Percentiles rank a stretch among this genome's conserved stretches.
These are phyloP conservation scores for Manis crassicaudata DNA, from an alignment of 2,797 vertebrate species.

Conservation along the genomic window DNA sequence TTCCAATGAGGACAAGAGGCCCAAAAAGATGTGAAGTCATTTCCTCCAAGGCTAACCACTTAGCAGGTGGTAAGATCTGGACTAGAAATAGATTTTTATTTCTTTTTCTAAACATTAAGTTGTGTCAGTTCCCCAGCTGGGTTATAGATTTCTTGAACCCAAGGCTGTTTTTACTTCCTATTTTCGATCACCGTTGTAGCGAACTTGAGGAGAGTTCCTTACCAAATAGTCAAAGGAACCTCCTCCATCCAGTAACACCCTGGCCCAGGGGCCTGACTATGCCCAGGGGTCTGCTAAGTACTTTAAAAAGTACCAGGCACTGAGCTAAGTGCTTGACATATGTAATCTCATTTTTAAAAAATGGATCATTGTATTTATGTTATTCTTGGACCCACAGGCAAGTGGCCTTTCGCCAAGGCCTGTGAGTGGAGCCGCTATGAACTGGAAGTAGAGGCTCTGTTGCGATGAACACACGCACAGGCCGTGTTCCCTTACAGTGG, in stretches of 20 bases:
- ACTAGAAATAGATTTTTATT: not conserved
- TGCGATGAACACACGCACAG: not conserved
- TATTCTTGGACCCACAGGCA: slow-evolving; percentile 1
- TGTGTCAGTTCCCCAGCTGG: not conserved
- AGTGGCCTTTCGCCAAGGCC: not conserved
- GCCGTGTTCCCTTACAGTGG: not conserved
- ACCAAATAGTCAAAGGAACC: not conserved
- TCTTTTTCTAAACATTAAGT: not conserved
- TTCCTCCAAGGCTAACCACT: not conserved
- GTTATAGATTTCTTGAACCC: not conserved
- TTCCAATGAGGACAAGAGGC: not conserved
- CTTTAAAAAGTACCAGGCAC: not conserved
- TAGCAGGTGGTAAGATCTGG: too few relatives aligned
- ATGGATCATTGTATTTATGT: not conserved
- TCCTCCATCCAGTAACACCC: not conserved
- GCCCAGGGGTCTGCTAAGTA: not conserved
- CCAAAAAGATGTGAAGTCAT: not conserved
- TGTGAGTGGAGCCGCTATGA: not conserved
- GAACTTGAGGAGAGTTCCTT: not conserved
- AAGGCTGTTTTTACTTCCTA: not conserved
- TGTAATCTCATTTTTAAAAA: not conserved
- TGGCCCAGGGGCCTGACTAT: not conserved
- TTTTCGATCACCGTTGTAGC: not conserved
- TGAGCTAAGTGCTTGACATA: not conserved
- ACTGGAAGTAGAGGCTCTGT: not conserved